Evolutionary conservation across 2,797 vertebrate species (phyloP).

Genomic region (Fistularia tabacaria): DNA sequence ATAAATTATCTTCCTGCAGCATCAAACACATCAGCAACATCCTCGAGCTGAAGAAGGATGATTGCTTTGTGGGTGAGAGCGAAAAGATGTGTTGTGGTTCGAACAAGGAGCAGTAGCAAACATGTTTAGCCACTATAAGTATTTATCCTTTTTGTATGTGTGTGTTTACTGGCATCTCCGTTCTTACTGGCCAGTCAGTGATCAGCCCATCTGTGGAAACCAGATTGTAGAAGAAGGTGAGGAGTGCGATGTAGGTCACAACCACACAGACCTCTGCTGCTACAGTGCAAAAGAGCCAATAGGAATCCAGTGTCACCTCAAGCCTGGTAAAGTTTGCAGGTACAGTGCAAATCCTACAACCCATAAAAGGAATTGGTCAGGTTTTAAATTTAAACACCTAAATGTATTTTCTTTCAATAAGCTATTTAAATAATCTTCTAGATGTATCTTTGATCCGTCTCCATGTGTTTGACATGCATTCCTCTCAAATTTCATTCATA

Average conservation of each 20-base stretch:
- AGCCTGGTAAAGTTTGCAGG: slow-evolving; percentile 77
- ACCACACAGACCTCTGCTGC: slow-evolving; percentile 74
- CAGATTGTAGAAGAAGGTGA: slow-evolving; percentile 77
- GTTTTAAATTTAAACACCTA: too few relatives aligned
- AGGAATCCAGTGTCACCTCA: slow-evolving; percentile 73
- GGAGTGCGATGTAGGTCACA: slow-evolving; percentile 80
- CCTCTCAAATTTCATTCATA: background rate
- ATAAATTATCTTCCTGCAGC: slow-evolving; percentile 80
- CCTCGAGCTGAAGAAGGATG: slow-evolving; percentile 76
- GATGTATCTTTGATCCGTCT: background rate
- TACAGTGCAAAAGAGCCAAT: slow-evolving; percentile 63
- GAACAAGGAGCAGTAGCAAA: background rate
- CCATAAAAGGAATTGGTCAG: background rate
- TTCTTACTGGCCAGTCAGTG: slow-evolving; percentile 66
- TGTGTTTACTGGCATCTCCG: background rate
- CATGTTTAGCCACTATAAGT: slow-evolving; percentile 10
- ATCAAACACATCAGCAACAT: slow-evolving; percentile 62
- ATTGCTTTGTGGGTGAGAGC: slow-evolving; percentile 79
- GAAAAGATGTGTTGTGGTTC: background rate
- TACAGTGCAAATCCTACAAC: slow-evolving; percentile 20
- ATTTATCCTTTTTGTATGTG: background rate
- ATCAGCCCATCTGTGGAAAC: slow-evolving; percentile 83
- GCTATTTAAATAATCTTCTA: too few relatives aligned
- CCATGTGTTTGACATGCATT: slow-evolving; percentile 1
- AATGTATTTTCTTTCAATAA: too few relatives aligned